These are phyloP conservation scores for Ellobius talpinus DNA, from an alignment of 2,113 vertebrate genomes.

Conservation along the genomic window DNA sequence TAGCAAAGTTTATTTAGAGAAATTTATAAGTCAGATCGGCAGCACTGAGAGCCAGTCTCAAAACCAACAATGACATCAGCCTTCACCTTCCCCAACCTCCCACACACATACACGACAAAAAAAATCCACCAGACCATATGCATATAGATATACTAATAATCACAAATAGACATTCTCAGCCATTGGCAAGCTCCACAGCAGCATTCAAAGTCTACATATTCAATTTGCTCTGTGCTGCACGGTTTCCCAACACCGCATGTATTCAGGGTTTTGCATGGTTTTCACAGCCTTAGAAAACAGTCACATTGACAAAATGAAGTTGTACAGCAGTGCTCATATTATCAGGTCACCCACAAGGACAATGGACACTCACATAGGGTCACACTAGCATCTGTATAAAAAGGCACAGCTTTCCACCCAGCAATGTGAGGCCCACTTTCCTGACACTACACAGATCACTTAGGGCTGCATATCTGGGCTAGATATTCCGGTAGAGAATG, in stretches of 20 bases:
- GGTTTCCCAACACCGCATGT: background rate
- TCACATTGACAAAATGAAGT: background rate
- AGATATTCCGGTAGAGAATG: background rate
- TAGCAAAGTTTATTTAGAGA: background rate
- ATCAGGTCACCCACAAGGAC: background rate
- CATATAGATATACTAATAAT: background rate
- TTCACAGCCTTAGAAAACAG: background rate
- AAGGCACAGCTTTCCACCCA: background rate
- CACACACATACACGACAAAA: background rate
- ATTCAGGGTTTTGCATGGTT: background rate
- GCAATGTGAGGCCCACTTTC: background rate
- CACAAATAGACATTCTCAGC: background rate
- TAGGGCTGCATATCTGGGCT: background rate
- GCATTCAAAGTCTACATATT: background rate
- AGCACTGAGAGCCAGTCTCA: background rate
- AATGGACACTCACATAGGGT: background rate
- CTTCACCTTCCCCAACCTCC: background rate
- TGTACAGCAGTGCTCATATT: background rate
- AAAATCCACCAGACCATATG: background rate
- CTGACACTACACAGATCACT: background rate
- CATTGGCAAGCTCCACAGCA: background rate
- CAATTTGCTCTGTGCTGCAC: background rate
- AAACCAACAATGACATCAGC: background rate
- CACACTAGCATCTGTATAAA: background rate
- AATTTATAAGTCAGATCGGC: background rate